Evolutionary conservation across 2,113 vertebrate species (phyloP).

Genomic region (Tiliqua scincoides): DNA sequence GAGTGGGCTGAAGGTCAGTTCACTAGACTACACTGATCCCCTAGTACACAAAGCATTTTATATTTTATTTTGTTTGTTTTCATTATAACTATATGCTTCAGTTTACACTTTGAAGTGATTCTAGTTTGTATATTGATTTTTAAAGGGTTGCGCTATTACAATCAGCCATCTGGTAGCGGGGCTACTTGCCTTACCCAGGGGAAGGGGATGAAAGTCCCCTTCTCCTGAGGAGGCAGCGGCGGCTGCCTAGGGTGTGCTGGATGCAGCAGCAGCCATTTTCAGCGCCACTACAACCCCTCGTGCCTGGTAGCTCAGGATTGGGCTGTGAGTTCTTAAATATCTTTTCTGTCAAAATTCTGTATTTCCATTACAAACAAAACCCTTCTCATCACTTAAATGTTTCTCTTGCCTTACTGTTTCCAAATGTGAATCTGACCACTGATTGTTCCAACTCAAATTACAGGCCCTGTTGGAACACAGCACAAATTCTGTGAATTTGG

Average conservation of each 20-base stretch:
- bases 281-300: no score
- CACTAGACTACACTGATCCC: neutral
- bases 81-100: neutral
- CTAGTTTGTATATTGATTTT: neutral
- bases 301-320: no score
- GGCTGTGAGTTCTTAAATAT: conserved; percentile 8
- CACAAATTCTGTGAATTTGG: conserved; percentile 1
- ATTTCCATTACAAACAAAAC: neutral
- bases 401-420: neutral
- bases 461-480: neutral
- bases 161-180: neutral
- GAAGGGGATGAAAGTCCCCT: no score
- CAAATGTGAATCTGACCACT: rapidly evolving
- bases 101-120: neutral
- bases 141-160: neutral
- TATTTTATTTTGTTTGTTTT: no score
- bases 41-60: neutral
- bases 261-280: no score
- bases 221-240: no score
- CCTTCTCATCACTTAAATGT: neutral
- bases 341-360: neutral
- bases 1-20: neutral
- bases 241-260: no score
- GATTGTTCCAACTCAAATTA: conserved; percentile 35
- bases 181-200: no score